A percentile compares a stretch with the other conserved stretches of the same genome.
Evolutionary conservation across 1,140 invertebrate species (phyloP).

Genomic region (Steinernema khuongi): DNA sequence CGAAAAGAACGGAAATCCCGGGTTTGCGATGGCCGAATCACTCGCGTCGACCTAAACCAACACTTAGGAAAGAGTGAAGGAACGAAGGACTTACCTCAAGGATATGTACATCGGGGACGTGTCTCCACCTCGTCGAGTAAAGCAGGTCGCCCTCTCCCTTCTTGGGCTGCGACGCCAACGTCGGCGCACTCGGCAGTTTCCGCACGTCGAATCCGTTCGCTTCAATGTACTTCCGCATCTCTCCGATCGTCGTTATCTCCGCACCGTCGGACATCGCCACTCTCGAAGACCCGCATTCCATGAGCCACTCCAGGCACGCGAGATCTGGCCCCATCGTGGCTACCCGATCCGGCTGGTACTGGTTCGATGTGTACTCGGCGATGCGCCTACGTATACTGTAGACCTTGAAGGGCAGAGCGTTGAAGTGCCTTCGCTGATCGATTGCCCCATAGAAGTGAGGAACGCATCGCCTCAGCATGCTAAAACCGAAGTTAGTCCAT

Average conservation of each 20-base stretch:
- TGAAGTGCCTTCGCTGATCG: neutral
- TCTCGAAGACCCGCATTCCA: conserved; percentile 52
- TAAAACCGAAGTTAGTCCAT: neutral
- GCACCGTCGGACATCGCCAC: conserved; percentile 51
- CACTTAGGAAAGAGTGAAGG: neutral
- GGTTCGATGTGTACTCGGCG: conserved; percentile 32
- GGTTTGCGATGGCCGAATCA: conserved; percentile 51
- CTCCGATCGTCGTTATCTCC: conserved; percentile 32
- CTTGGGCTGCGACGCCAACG: conserved; percentile 10
- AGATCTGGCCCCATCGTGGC: conserved; percentile 49
- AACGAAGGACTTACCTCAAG: conserved; percentile 19
- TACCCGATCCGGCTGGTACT: conserved; percentile 43
- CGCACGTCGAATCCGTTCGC: conserved; percentile 30
- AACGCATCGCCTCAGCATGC: conserved; percentile 9
- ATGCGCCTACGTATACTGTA: conserved; percentile 33
- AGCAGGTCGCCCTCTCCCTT: conserved; percentile 18
- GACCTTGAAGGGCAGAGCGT: conserved; percentile 24
- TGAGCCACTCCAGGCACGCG: conserved; percentile 56
- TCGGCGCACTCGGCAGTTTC: conserved; percentile 15
- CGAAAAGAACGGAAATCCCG: conserved; percentile 51
- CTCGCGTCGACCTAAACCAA: conserved; percentile 45
- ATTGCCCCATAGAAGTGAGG: conserved; percentile 3
- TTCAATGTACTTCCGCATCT: conserved; percentile 47
- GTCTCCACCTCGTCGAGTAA: conserved; percentile 33
- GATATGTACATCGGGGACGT: conserved; percentile 40